These are phyloP conservation scores for Ectemnius cavifrons DNA, from an alignment of 2,888 invertebrate genomes.

Conservation along the genomic window DNA sequence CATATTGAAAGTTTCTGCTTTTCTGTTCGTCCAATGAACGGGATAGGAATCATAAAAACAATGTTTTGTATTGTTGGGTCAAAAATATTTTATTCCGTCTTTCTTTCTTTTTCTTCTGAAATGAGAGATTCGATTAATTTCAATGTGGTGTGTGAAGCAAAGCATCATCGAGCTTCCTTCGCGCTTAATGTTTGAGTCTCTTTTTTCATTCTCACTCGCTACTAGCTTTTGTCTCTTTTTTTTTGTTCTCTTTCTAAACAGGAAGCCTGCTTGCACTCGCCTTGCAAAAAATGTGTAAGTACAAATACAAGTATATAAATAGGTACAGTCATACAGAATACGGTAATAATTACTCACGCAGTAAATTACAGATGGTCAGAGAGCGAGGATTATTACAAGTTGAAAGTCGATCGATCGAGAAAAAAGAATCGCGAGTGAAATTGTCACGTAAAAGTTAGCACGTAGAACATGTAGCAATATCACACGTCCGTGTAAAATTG, in stretches of 20 bases:
- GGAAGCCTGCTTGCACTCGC: conserved; percentile 38
- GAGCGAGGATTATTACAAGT: conserved; percentile 7
- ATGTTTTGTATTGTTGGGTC: not conserved
- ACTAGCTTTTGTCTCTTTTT: conserved; percentile 19
- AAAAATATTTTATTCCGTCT: not conserved
- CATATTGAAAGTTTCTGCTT: too few species aligned
- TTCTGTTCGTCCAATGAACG: too few species aligned
- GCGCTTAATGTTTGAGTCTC: conserved; percentile 39
- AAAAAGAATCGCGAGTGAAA: too few species aligned
- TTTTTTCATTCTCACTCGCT: too few species aligned
- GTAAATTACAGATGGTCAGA: conserved; percentile 56
- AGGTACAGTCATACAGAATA: conserved; percentile 58
- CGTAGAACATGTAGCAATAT: too few species aligned
- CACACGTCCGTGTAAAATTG: too few species aligned
- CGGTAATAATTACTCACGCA: conserved; percentile 49
- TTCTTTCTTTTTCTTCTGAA: conserved; percentile 60
- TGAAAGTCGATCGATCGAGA: too few species aligned
- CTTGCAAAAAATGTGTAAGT: conserved; percentile 46
- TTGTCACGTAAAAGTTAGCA: too few species aligned
- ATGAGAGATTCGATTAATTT: conserved; percentile 67
- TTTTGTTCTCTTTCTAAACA: conserved; percentile 46
- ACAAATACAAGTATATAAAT: conserved; percentile 60
- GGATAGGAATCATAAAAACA: too few species aligned
- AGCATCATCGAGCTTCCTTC: conserved; percentile 41
- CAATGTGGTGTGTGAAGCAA: conserved; percentile 40